Evolutionary conservation across 64 coral and sea anemone genomes (phyloP).

Genomic region (Platygyra sinensis): DNA sequence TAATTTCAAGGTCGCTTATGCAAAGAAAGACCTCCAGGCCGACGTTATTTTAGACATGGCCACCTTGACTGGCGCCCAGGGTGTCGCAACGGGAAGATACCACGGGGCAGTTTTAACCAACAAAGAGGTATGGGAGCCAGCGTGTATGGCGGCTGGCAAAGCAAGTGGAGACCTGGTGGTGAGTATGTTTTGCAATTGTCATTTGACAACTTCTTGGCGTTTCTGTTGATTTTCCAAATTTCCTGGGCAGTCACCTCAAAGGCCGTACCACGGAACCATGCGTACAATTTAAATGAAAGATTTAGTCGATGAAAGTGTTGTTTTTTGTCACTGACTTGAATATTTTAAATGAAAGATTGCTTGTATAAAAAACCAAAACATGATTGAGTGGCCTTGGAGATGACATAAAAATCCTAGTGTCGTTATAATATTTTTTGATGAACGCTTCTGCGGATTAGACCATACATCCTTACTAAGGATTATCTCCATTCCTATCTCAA

Average conservation of each 20-base stretch:
- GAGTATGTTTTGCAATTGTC: neutral
- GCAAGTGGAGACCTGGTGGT: conserved; percentile 90
- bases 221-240: too few relatives aligned
- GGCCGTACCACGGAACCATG: too few relatives aligned
- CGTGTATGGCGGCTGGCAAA: conserved; percentile 62
- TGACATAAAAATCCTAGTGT: neutral
- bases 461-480: too few relatives aligned
- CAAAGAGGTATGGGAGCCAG: conserved; percentile 85
- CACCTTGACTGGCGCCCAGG: conserved; percentile 96
- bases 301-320: too few relatives aligned
- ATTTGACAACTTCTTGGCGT: too few relatives aligned
- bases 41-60: conserved; percentile 96
- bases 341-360: too few relatives aligned
- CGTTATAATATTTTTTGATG: neutral
- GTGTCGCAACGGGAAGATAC: conserved; percentile 82
- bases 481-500: neutral
- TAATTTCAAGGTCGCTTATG: conserved; percentile 78
- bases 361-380: too few relatives aligned
- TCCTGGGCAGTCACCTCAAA: too few relatives aligned
- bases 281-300: too few relatives aligned
- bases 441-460: neutral
- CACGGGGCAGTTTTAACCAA: conserved; percentile 85
- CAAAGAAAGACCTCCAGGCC: conserved; percentile 85
- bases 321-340: too few relatives aligned
- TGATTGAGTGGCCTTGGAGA: too few relatives aligned